Conservation (phyloP, 2,113 vertebrate genomes). For the Pluvianellus socialis region DNA sequence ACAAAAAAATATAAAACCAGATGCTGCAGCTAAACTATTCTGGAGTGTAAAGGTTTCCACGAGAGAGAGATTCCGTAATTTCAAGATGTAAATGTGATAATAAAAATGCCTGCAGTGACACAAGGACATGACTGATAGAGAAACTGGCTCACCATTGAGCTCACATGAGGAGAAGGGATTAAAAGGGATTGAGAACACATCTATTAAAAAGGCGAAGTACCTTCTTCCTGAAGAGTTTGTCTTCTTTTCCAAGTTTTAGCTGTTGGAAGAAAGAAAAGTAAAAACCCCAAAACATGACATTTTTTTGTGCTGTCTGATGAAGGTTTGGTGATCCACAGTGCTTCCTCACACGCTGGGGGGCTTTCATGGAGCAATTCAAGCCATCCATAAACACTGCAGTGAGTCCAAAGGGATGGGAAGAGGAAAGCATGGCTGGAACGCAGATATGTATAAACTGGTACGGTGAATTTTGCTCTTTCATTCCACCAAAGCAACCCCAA, state of each 20-base stretch:
- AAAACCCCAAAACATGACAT: neutral
- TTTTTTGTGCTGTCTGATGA: neutral
- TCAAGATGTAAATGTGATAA: neutral
- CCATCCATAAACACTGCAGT: neutral
- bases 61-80: neutral
- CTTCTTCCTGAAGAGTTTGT: constrained; percentile 79
- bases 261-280: constrained; percentile 51
- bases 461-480: neutral
- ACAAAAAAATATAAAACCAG: neutral
- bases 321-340: neutral
- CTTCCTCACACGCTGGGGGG: neutral
- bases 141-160: neutral
- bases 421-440: neutral
- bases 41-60: neutral
- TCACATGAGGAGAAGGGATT: neutral
- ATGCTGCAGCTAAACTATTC: neutral
- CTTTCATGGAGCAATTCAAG: neutral
- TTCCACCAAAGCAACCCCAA: neutral
- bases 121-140: neutral
- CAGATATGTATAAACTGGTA: neutral
- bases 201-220: constrained; percentile 41
- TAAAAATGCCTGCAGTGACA: neutral
- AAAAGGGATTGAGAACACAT: neutral
- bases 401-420: neutral
- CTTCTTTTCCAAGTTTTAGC: constrained; percentile 76